Evolutionary conservation across 1,140 invertebrate species (phyloP), one percentile per base, ranked within the genome.

Genomic region (Sycophaga agraensis): DNA sequence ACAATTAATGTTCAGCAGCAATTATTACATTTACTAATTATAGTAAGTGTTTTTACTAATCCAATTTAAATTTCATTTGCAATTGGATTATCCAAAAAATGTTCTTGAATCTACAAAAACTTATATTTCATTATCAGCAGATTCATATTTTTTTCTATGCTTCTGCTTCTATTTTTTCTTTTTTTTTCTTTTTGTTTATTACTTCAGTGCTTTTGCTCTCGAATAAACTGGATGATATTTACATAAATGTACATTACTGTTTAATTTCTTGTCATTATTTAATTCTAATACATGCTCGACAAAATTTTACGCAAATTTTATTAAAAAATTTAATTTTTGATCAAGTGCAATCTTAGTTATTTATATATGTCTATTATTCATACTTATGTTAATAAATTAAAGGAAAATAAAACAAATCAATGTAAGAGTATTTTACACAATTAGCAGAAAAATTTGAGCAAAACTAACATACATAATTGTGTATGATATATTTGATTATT

Each of bases 351-450:
- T n/a, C n/a, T n/a, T n/a, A n/a, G n/a, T 61, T 55, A 55, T 55
- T 61, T 61, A 61, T 61, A 16, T 55, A 55, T 61, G 55, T 40
- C 59, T 61, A 61, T 61, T 51, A n/a, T 61, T 55, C 59, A 61
- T 54, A 61, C 55, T 61, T 61, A 54, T 34, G 43, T 48, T 48
- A 42, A 54, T 16, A 39, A 28, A 53, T 7, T 16, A 11, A 7
- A 48, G 40, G 28, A 31, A 48, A 55, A 43, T 16, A 49, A 46
- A 40, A 39, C n/a, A 39, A 14, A 35, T 42, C 31, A 17, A 46
- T 7, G 21, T 40, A 55, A 11, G 46, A 46, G 21, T 40, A 9
- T 6, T 55, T 5, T 45, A 48, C n/a, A n/a, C n/a, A 35, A 46
- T 28, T 16, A 34, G 2, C 35, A 55, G 51, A 22, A 61, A 61